Base-by-base conservation (phyloP, 2,888 invertebrate genomes). In the Sarcophaga rosellei region DNA sequence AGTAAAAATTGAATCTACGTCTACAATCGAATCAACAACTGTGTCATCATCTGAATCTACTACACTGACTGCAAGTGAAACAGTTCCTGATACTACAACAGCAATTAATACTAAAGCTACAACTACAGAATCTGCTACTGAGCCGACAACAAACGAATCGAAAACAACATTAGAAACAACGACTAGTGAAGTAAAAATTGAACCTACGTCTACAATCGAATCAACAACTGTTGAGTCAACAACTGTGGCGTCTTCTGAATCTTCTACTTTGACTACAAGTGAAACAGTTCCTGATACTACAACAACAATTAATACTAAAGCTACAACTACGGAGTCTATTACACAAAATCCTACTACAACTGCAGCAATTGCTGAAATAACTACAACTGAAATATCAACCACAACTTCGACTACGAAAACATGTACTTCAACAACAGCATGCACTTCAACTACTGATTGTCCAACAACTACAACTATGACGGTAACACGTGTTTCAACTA, bases 331-430 rank as follows among this genome's bases (percentile, higher is more conserved):
- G 25, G 53, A 63, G 47, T 5, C 4, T 6, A 66, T 44, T 47
- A n/a, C 15, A 15, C 45, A 21, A 61, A 21, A 44, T 6, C n/a
- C 61, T 11, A n/a, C 11, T 21, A 61, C 20, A 44, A 44, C 61
- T 20, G 15, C 61, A 15, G n/a, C 35, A 44, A 12, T 65, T 17
- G 74, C 63, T n/a, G 69, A 21, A 73, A 62, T 57, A 15, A 59
- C 73, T 47, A 20, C 73, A 11, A 74, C 59, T 8, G 59, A 73
- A 74, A 23, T 11, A n/a, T 59, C n/a, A 44, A 20, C 79, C 1
- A 69, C 69, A 10, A 8, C 35, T 0, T 23, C 25, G 3, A 15
- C 4, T 23, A 15, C 25, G 12, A 20, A n/a, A n/a, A 10, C 35
- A 35, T 35, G 35, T 35, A 35, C 35, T 10, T 11, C 61, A n/a